Evolutionary conservation across 2,113 vertebrate genomes (phyloP).

Genomic region (Crotophaga sulcirostris): DNA sequence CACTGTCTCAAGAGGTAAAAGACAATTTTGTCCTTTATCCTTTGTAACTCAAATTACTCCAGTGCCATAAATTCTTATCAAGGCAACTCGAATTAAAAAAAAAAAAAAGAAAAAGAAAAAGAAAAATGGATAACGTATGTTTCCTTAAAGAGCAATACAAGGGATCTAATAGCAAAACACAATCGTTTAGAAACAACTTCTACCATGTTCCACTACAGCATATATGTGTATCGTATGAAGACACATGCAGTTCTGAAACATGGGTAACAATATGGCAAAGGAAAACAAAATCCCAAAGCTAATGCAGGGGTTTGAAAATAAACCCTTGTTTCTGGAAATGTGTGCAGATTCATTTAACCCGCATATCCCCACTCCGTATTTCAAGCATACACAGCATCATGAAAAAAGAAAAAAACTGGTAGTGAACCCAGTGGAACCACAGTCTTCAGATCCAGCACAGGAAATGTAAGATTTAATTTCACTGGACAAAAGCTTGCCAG

Average conservation of each 20-base stretch:
- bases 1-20: slow-evolving; percentile 69
- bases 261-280: background rate
- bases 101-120: too few relatives aligned
- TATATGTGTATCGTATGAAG: background rate
- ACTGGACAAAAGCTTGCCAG: slow-evolving; percentile 31
- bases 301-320: background rate
- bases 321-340: background rate
- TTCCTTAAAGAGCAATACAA: slow-evolving; percentile 23
- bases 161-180: background rate
- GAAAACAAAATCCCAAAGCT: background rate
- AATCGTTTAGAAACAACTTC: background rate
- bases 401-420: background rate
- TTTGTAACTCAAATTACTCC: slow-evolving; percentile 53
- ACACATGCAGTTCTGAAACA: background rate
- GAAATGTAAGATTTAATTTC: slow-evolving; percentile 36
- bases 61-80: slow-evolving; percentile 67
- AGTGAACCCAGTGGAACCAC: background rate
- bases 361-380: rapidly evolving
- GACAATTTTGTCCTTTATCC: slow-evolving; percentile 69
- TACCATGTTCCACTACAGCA: background rate
- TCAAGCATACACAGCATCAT: background rate
- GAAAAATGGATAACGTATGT: background rate
- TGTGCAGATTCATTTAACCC: background rate
- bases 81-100: slow-evolving; percentile 9
- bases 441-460: background rate